A percentile compares a stretch with the other conserved stretches of the same genome.
Conservation (phyloP, 2,888 invertebrate species). For the Hemicrepidius hirtus region DNA sequence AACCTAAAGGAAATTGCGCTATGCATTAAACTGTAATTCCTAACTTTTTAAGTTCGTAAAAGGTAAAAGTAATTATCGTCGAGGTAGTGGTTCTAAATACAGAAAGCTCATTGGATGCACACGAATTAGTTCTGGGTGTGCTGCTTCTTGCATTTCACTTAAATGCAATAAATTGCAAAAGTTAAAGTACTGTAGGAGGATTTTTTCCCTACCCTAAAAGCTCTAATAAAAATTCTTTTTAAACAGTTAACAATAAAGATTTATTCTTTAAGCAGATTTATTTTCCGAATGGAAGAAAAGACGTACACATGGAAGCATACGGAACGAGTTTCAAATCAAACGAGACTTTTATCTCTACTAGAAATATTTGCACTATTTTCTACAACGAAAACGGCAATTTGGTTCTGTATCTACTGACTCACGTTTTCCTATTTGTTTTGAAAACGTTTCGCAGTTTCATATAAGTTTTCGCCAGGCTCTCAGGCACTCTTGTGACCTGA, state of each 20-base stretch:
- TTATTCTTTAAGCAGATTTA: too few relatives aligned
- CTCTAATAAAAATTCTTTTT: too few relatives aligned
- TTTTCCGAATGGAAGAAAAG: background rate
- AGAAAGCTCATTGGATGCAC: background rate
- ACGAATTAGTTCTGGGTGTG: background rate
- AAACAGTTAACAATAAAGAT: too few relatives aligned
- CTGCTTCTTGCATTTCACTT: background rate
- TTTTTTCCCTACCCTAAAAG: too few relatives aligned
- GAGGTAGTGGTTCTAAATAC: background rate
- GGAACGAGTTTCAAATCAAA: background rate
- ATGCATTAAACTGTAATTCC: constrained; percentile 1
- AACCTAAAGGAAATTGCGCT: background rate
- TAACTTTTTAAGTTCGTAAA: background rate
- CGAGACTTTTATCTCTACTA: constrained; percentile 6
- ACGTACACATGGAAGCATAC: background rate
- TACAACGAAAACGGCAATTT: constrained; percentile 10
- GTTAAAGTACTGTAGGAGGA: too few relatives aligned
- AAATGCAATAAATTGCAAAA: background rate
- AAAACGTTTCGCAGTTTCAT: constrained; percentile 24
- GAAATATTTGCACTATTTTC: constrained; percentile 28
- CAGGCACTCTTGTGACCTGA: constrained; percentile 13
- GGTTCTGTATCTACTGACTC: constrained; percentile 15
- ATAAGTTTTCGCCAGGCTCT: constrained; percentile 12
- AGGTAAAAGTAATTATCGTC: constrained; percentile 11
- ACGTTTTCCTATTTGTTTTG: constrained; percentile 25